Evolutionary conservation across 2,797 vertebrate species (phyloP), one percentile per base, ranked within the genome.

Genomic region (Periparus ater): DNA sequence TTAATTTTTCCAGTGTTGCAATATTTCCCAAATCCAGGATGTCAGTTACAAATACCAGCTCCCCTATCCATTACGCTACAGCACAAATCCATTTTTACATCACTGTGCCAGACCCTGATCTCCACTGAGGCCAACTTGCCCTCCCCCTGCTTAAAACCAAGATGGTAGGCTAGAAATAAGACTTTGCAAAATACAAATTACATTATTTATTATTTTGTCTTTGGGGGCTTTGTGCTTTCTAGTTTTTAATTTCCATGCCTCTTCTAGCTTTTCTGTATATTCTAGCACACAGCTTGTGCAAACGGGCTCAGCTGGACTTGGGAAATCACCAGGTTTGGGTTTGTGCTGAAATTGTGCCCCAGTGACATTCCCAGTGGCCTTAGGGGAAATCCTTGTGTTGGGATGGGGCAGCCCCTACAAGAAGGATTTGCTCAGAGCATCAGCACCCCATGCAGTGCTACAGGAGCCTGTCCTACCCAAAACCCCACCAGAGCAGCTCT

Each of bases 361-460:
- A 8, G 53, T 32, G 70, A 50, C 2, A 1, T 29, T 84, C 21
- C 25, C 0, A 0, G 21, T 12, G 40, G 55, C 36, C 36, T 38
- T 21, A 51, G 36, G 48, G 62, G 38, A 71, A 80, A 85, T 38
- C 30, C 30, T n/a, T 10, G 3, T 2, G 1, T 16, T 0, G 0
- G 58, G 54, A 30, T n/a, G 62, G 63, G 32, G 21, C 47, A 82
- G 80, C 26, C n/a, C 68, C 50, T 50, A 16, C 3, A 10, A 48
- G 32, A 61, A 74, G 60, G 62, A 66, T 75, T 68, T 81, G 19
- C 53, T 17, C 1, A 7, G 55, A 50, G 47, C 47, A 23, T 11
- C 70, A 18, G 6, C 2, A 13, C 11, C 53, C 44, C 1, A 9
- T 0, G 0, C 58, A 71, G n/a, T 4, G 45, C 71, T 51, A 10